Percentiles rank a stretch among this genome's conserved stretches.
Evolutionary conservation across 2,113 vertebrate genomes (phyloP).

Genomic region (Microtus montanus): DNA sequence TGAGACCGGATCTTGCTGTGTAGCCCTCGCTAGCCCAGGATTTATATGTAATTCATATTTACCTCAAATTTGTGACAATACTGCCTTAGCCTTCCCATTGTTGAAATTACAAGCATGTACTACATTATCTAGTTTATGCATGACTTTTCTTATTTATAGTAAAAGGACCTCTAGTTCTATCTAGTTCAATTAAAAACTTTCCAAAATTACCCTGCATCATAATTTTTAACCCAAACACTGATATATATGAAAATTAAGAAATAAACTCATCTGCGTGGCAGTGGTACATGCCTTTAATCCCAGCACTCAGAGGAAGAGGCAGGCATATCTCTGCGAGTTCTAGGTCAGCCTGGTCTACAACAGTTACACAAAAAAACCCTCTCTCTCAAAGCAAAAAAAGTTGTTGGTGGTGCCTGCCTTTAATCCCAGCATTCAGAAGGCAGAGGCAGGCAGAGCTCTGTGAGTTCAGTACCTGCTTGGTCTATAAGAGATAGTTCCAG

Average conservation of each 20-base stretch:
- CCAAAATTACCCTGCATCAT: no score
- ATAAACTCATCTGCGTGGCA: not conserved
- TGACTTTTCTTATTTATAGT: not conserved
- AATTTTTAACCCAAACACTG: not conserved
- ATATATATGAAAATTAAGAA: not conserved
- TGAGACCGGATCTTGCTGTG: not conserved
- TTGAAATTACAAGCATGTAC: not conserved
- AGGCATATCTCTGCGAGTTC: no score
- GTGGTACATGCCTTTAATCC: no score
- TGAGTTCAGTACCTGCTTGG: no score
- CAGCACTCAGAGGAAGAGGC: no score
- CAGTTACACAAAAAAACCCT: no score
- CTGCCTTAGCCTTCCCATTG: not conserved
- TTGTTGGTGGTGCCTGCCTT: no score
- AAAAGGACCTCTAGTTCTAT: not conserved
- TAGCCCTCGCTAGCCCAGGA: not conserved
- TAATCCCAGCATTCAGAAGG: no score
- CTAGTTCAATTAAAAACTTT: not conserved
- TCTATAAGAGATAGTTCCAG: no score
- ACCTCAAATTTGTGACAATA: not conserved
- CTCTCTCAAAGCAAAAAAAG: no score
- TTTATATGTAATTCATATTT: not conserved
- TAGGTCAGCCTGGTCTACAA: no score
- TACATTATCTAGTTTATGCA: not conserved
- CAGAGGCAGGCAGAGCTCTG: no score